Percentiles rank a stretch among this genome's conserved stretches.
These are phyloP conservation scores for Drosophila nigritarsus DNA, from an alignment of 2,888 invertebrate genomes.

Conservation along the genomic window DNA sequence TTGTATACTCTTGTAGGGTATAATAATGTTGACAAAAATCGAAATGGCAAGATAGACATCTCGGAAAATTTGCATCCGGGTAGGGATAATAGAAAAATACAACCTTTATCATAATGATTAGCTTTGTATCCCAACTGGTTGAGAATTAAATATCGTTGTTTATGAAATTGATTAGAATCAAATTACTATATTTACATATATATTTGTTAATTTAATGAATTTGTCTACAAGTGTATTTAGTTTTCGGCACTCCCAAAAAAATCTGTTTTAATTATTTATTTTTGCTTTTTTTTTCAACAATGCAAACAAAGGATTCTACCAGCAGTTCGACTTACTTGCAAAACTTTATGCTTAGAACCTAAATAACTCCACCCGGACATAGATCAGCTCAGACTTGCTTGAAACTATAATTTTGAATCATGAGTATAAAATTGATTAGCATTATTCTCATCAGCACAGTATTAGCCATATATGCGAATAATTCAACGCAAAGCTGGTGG, in stretches of 20 bases:
- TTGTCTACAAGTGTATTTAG: constrained; percentile 6
- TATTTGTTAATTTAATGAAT: not conserved
- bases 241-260: not conserved
- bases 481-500: constrained; percentile 53
- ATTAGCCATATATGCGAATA: constrained; percentile 4
- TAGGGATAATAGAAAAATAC: no score
- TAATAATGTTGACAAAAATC: no score
- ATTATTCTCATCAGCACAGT: constrained; percentile 16
- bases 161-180: not conserved
- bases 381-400: constrained; percentile 16
- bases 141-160: not conserved
- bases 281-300: constrained; percentile 27
- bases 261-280: not conserved
- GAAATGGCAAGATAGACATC: not conserved
- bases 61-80: not conserved
- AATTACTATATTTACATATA: not conserved
- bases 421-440: constrained; percentile 9
- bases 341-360: constrained; percentile 10
- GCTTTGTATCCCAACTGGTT: no score
- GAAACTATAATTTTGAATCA: not conserved
- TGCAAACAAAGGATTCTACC: constrained; percentile 24
- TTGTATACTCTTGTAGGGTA: constrained; percentile 1
- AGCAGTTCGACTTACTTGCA: constrained; percentile 21
- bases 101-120: no score
- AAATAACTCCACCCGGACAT: not conserved